Conservation (phyloP, 2,888 invertebrate species). For the Papilio gigon region DNA sequence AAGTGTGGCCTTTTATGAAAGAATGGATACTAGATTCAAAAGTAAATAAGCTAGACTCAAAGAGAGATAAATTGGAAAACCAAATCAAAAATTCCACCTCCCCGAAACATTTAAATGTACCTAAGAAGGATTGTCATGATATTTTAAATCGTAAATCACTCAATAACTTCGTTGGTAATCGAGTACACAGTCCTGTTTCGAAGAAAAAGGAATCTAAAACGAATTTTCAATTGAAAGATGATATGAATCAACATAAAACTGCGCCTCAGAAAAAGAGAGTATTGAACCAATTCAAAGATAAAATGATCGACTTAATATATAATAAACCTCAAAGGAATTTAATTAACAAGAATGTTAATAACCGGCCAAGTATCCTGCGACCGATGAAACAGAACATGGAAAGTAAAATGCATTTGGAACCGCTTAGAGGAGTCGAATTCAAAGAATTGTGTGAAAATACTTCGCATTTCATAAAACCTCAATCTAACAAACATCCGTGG, state of each 20-base stretch:
- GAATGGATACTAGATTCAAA: constrained; percentile 53
- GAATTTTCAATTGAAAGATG: not conserved
- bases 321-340: constrained; percentile 54
- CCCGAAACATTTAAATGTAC: not conserved
- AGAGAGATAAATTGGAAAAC: constrained; percentile 8
- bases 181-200: not conserved
- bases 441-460: constrained; percentile 1
- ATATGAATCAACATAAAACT: constrained; percentile 2
- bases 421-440: constrained; percentile 42
- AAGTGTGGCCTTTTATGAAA: constrained; percentile 73
- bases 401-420: not conserved
- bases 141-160: constrained; percentile 9
- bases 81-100: not conserved
- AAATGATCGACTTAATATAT: constrained; percentile 62
- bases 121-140: not conserved
- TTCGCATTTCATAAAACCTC: not conserved
- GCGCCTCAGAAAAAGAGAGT: constrained; percentile 50
- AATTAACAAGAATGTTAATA: constrained; percentile 31
- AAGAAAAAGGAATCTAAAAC: constrained; percentile 15
- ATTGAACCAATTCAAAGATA: constrained; percentile 60
- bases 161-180: not conserved
- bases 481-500: constrained; percentile 52
- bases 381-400: constrained; percentile 6
- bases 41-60: not conserved
- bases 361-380: constrained; percentile 15